These are phyloP conservation scores for Zophobas atratus DNA, from an alignment of 1,140 invertebrate genomes.

Conservation along the genomic window DNA sequence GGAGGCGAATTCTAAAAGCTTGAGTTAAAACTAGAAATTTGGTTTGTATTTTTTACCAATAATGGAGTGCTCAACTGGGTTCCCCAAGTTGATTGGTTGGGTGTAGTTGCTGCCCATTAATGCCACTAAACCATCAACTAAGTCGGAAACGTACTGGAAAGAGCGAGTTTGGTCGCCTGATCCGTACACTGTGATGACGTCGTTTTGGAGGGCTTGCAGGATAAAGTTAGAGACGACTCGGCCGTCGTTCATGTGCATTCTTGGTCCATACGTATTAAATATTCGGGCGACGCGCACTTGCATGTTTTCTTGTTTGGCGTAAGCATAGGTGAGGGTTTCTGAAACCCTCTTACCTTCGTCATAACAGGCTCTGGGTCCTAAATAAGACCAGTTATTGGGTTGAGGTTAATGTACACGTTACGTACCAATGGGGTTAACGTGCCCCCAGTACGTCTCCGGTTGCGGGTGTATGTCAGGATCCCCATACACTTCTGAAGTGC, in stretches of 20 bases:
- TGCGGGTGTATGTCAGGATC: conserved; percentile 98
- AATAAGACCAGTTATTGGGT: neutral
- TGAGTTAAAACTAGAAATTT: conserved; percentile 9
- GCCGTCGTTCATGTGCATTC: conserved; percentile 99
- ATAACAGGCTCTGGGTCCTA: conserved; percentile 95
- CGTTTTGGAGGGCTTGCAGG: conserved; percentile 94
- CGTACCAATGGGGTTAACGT: conserved; percentile 98
- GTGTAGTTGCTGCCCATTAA: conserved; percentile 97
- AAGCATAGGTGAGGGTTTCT: conserved; percentile 97
- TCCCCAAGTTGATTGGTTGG: conserved; percentile 96
- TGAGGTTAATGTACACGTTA: neutral
- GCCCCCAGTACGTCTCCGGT: conserved; percentile 97
- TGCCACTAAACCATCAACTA: conserved; percentile 94
- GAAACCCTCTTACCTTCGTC: conserved; percentile 99
- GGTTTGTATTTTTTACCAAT: conserved; percentile 74
- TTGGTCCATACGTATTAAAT: conserved; percentile 99
- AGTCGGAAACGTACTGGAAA: conserved; percentile 98
- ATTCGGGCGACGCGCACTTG: conserved; percentile 96
- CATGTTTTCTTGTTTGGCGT: conserved; percentile 96
- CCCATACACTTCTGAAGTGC: conserved; percentile 98
- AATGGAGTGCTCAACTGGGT: conserved; percentile 98
- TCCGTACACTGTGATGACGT: conserved; percentile 97
- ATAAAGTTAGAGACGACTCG: conserved; percentile 99
- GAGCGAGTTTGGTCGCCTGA: conserved; percentile 97
- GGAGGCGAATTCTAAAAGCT: conserved; percentile 87